These are phyloP conservation scores for Pelecanus crispus DNA, from an alignment of 2,113 vertebrate genomes.

Conservation along the genomic window DNA sequence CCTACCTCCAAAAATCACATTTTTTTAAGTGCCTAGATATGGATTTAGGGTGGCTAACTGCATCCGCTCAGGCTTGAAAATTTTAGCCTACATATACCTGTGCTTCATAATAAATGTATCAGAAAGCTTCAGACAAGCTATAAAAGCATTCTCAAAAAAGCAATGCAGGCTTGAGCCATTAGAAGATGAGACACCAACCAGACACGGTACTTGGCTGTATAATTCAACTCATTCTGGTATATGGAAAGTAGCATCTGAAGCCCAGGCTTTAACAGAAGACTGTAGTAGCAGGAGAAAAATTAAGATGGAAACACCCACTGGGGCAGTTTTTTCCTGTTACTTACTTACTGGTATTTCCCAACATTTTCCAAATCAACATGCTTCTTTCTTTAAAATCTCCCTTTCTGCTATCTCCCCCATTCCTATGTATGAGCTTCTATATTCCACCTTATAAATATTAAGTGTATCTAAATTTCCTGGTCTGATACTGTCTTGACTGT, in stretches of 20 bases:
- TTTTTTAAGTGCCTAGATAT: conserved; percentile 11
- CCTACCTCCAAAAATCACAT: background rate
- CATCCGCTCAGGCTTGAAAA: conserved; percentile 22
- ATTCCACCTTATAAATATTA: background rate
- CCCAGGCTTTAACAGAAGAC: background rate
- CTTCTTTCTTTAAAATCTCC: background rate
- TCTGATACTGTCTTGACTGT: background rate
- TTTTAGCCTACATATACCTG: conserved; percentile 25
- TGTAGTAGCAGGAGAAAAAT: background rate
- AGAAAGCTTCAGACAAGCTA: conserved; percentile 25
- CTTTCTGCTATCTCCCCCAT: background rate
- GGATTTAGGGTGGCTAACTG: conserved; percentile 11
- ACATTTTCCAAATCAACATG: background rate
- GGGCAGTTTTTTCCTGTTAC: background rate
- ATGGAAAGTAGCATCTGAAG: background rate
- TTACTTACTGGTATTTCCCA: background rate
- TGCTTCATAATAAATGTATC: conserved; percentile 38
- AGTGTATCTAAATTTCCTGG: background rate
- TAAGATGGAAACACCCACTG: background rate
- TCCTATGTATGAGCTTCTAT: background rate
- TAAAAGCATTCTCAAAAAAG: conserved; percentile 23
- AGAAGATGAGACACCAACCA: background rate
- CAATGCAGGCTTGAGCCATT: background rate
- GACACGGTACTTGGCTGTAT: background rate
- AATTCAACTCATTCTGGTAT: background rate